A percentile compares a stretch with the other conserved stretches of the same genome.
Conservation (phyloP, 2,797 vertebrate genomes). For the Sandelia bainsii region DNA sequence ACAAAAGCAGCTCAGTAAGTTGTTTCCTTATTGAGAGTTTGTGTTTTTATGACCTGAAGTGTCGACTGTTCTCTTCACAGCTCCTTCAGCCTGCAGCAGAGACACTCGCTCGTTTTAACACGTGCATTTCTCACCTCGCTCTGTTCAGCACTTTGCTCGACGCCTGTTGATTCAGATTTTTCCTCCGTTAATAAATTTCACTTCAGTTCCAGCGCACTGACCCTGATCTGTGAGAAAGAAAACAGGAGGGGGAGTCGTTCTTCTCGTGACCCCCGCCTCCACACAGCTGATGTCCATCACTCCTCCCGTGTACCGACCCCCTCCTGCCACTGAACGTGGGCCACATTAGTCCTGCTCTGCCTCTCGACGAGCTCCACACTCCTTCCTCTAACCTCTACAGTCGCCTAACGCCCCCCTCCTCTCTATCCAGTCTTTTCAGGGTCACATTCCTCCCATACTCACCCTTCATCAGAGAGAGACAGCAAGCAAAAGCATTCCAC, state of each 20-base stretch:
- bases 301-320: conserved; percentile 17
- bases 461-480: conserved; percentile 75
- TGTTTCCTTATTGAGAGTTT: too few species aligned
- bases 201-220: conserved; percentile 60
- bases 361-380: conserved; percentile 43
- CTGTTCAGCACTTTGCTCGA: too few species aligned
- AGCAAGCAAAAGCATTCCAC: conserved; percentile 71
- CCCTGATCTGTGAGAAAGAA: conserved; percentile 59
- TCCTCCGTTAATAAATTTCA: background rate
- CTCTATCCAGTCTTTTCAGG: conserved; percentile 81
- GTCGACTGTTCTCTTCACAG: too few species aligned
- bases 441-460: conserved; percentile 84
- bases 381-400: conserved; percentile 34
- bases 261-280: conserved; percentile 74
- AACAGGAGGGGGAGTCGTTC: conserved; percentile 46
- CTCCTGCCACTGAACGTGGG: conserved; percentile 51
- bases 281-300: conserved; percentile 71
- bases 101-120: too few species aligned
- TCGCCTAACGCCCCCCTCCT: conserved; percentile 7
- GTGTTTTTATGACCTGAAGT: too few species aligned
- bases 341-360: conserved; percentile 52
- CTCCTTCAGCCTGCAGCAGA: too few species aligned
- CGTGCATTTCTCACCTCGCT: too few species aligned
- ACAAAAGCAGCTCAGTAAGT: too few species aligned
- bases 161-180: too few species aligned